A percentile compares a stretch with the other conserved stretches of the same genome.
Conservation (phyloP, 2,113 vertebrate species). For the Harpagus bidentatus region DNA sequence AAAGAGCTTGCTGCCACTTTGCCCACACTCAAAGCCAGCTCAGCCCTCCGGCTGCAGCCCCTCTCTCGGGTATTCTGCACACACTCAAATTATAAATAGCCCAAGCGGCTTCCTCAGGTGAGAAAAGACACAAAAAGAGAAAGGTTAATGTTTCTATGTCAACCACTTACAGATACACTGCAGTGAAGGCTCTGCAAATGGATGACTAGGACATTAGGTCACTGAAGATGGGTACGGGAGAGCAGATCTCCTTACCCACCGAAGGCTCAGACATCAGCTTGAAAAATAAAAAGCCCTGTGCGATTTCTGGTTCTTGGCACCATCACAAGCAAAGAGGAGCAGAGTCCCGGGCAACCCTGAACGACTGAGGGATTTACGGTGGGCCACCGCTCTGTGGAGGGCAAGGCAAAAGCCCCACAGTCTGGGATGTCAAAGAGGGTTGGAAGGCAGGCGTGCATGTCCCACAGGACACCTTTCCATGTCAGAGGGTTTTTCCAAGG, state of each 20-base stretch:
- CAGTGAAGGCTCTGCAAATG: neutral
- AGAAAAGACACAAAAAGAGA: neutral
- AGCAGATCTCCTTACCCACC: neutral
- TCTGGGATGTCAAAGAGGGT: neutral
- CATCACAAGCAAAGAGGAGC: neutral
- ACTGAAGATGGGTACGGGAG: neutral
- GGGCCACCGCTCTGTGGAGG: neutral
- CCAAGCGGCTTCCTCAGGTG: neutral
- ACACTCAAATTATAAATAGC: neutral
- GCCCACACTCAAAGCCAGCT: neutral
- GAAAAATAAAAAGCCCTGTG: neutral
- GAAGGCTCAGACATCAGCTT: neutral
- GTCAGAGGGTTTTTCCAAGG: neutral
- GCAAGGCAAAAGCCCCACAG: neutral
- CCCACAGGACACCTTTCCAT: neutral
- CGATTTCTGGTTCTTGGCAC: neutral
- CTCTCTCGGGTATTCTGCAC: neutral
- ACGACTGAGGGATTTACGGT: rapidly evolving
- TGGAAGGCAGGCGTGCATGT: rapidly evolving
- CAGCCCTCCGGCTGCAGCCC: neutral
- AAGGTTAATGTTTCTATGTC: neutral
- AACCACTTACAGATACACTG: neutral
- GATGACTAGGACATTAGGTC: neutral
- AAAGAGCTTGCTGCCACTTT: neutral
- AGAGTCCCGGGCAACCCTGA: neutral